Base-by-base conservation (phyloP, 1,140 invertebrate species). In the Helicoverpa zea region DNA sequence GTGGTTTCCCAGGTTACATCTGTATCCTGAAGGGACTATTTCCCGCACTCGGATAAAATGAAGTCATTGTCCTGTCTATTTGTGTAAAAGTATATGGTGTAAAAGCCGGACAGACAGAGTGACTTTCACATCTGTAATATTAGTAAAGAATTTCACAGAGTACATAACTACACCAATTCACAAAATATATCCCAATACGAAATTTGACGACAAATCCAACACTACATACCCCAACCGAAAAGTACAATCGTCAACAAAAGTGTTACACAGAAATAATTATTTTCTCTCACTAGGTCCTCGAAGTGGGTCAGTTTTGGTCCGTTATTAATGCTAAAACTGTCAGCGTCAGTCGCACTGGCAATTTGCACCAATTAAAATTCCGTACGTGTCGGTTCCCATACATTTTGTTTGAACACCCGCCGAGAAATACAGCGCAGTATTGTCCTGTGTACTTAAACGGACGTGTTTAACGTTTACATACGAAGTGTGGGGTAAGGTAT, bases 341-440 rank as follows among this genome's bases (percentile, higher is more conserved):
- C 76, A 64, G 59, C 64, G 76, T 78, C 76, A 78, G 29, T 78
- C 76, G 63, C 61, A 23, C 23, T 30, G 30, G 64, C 79, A 82
- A 84, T 84, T 82, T 80, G 43, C 83, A 61, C 80, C 83, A 72
- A 84, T 84, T 84, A 80, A 80, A 82, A 84, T 84, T 80, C 83
- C 29, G 66, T 72, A 63, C 75, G 74, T 78, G 80, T 79, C 54
- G 58, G 16, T n/a, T 47, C 59, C 58, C 81, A 84, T 84, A 82
- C 79, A 81, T 84, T 82, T 82, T 82, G 83, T 84, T 84, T 84
- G 83, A 68, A 66, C 61, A 66, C 68, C 76, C 76, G 52, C 52
- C 52, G 76, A 78, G 76, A 78, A 64, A 80, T 73, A 80, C 68
- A 82, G 72, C 63, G 49, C 56, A 59, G 75, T 78, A 84, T 81